phyloP scores from a whole-genome alignment of 2,113 vertebrate genomes.

The Ardeotis arabs region DNA sequence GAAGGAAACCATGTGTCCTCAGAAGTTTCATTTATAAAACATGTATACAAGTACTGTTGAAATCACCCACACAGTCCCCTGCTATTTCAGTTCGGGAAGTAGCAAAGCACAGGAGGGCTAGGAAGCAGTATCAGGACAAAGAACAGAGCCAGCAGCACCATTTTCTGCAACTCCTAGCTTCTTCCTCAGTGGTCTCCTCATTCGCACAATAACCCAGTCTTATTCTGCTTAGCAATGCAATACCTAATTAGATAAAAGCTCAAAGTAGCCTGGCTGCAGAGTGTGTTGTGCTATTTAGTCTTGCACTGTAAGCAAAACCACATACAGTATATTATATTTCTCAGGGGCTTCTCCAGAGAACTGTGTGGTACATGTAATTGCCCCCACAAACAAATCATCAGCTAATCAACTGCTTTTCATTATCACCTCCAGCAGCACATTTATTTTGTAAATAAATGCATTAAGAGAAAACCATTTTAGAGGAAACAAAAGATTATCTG shows the following conservation, averaged over 20 bases:
- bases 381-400: slow-evolving; percentile 69
- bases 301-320: slow-evolving; percentile 40
- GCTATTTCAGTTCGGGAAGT: neutral
- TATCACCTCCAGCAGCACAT: slow-evolving; percentile 59
- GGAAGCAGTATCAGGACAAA: neutral
- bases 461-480: slow-evolving; percentile 59
- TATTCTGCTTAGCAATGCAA: slow-evolving; percentile 12
- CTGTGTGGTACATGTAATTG: slow-evolving; percentile 52
- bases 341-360: slow-evolving; percentile 46
- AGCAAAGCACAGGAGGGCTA: neutral
- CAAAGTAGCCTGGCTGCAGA: slow-evolving; percentile 7
- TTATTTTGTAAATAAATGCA: slow-evolving; percentile 68
- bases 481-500: slow-evolving; percentile 66
- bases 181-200: neutral
- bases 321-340: slow-evolving; percentile 32
- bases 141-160: neutral
- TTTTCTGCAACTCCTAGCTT: neutral
- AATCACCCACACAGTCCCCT: neutral
- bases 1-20: neutral
- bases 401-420: slow-evolving; percentile 68
- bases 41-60: neutral
- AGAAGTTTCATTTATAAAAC: neutral
- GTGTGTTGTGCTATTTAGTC: slow-evolving; percentile 7
- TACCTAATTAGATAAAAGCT: slow-evolving; percentile 46
- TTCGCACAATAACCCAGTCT: neutral